These are phyloP conservation scores for Terrapene triunguis DNA, from an alignment of 2,113 vertebrate species.

Conservation along the genomic window DNA sequence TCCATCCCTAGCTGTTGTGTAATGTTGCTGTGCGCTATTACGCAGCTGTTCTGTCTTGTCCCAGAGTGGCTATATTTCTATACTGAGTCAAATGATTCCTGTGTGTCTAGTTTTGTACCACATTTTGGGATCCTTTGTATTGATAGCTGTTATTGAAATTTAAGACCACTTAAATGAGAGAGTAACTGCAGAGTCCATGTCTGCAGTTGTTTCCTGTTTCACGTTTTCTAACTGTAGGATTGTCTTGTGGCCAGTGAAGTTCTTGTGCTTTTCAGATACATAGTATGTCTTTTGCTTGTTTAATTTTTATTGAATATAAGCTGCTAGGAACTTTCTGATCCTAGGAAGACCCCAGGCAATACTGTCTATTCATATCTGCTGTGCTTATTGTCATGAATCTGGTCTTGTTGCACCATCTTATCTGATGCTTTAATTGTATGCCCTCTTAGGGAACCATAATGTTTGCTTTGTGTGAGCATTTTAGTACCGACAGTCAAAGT, in stretches of 20 bases:
- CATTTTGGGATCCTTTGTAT: not conserved
- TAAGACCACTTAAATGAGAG: not conserved
- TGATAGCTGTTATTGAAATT: not conserved
- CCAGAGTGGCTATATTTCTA: not conserved
- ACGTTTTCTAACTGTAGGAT: not conserved
- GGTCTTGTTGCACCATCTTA: not conserved
- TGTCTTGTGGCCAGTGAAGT: not conserved
- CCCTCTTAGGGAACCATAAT: not conserved
- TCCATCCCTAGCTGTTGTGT: not conserved
- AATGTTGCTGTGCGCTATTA: not conserved
- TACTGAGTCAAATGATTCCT: not conserved
- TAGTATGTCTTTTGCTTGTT: not conserved
- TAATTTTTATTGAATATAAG: not conserved
- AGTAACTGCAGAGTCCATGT: not conserved
- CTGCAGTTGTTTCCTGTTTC: not conserved
- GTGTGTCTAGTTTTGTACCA: not conserved
- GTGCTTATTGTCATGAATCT: not conserved
- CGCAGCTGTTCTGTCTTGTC: not conserved
- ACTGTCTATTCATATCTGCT: not conserved
- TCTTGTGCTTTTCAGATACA: not conserved
- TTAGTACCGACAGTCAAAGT: fast-evolving
- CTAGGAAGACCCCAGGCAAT: not conserved
- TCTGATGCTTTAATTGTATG: not conserved
- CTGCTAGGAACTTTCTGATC: not conserved
- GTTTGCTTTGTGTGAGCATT: not conserved